These are phyloP conservation scores for Chrysodeixis includens DNA, from an alignment of 2,888 invertebrate genomes.

Conservation along the genomic window DNA sequence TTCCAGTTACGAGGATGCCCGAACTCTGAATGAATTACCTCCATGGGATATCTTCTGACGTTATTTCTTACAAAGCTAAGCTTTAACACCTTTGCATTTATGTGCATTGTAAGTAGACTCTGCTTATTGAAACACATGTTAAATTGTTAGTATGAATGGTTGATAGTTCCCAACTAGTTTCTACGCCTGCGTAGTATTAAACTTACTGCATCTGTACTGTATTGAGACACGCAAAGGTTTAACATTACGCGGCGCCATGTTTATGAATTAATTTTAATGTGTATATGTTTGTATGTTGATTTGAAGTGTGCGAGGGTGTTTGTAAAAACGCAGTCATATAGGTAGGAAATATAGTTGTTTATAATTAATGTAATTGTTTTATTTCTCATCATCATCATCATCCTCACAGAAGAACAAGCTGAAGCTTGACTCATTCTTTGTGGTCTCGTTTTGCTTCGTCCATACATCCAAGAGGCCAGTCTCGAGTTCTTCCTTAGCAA, in stretches of 20 bases:
- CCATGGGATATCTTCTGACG: constrained; percentile 43
- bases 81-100: constrained; percentile 51
- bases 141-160: constrained; percentile 52
- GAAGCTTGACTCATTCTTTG: constrained; percentile 49
- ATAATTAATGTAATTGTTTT: constrained; percentile 69
- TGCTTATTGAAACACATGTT: constrained; percentile 35
- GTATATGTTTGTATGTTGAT: constrained; percentile 68
- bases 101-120: constrained; percentile 51
- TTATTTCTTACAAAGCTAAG: constrained; percentile 48
- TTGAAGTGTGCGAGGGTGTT: constrained; percentile 63
- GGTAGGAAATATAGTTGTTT: constrained; percentile 84
- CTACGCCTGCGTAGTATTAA: constrained; percentile 40
- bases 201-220: constrained; percentile 36
- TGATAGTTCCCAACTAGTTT: constrained; percentile 51
- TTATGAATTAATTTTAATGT: constrained; percentile 71
- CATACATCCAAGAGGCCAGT: constrained; percentile 77
- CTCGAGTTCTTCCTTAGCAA: constrained; percentile 76
- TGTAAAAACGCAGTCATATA: constrained; percentile 76
- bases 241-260: constrained; percentile 61
- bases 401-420: constrained; percentile 54
- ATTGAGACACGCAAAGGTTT: constrained; percentile 43
- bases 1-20: constrained; percentile 51
- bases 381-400: constrained; percentile 58
- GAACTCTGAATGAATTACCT: constrained; percentile 50
- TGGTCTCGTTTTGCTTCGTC: constrained; percentile 58